Evolutionary conservation across 2,888 invertebrate species (phyloP).

Genomic region (Anthoptus insignis): DNA sequence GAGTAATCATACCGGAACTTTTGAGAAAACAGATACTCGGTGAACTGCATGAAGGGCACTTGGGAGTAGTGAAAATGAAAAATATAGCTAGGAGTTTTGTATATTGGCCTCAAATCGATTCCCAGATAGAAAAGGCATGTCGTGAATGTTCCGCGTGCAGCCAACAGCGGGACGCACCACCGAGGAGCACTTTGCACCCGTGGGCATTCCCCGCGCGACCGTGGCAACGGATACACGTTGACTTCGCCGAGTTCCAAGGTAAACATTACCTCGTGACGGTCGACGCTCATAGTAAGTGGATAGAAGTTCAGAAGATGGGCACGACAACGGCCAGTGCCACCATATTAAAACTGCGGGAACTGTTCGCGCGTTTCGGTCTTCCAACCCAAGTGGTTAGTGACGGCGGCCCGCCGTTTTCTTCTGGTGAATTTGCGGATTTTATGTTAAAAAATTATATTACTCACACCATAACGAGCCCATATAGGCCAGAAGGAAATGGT

Average conservation of each 20-base stretch:
- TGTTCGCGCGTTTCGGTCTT: constrained; percentile 39
- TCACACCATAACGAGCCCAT: constrained; percentile 39
- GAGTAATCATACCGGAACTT: constrained; percentile 12
- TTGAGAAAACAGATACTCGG: not conserved
- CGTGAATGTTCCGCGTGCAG: constrained; percentile 46
- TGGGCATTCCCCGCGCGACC: constrained; percentile 46
- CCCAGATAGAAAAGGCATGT: constrained; percentile 44
- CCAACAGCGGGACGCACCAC: constrained; percentile 45
- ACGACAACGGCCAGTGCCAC: not conserved
- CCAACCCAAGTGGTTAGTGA: constrained; percentile 42
- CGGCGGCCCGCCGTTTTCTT: constrained; percentile 37
- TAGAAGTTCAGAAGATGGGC: constrained; percentile 20
- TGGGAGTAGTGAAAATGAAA: constrained; percentile 50
- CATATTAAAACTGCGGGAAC: constrained; percentile 7
- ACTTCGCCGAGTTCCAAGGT: constrained; percentile 36
- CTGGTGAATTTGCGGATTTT: constrained; percentile 36
- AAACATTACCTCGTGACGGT: constrained; percentile 36
- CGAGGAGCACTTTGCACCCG: constrained; percentile 41
- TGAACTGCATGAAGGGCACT: constrained; percentile 37
- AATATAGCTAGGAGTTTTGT: constrained; percentile 45
- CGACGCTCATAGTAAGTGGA: constrained; percentile 42
- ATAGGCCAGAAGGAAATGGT: constrained; percentile 42
- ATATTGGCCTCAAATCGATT: constrained; percentile 49
- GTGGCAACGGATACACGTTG: constrained; percentile 28
- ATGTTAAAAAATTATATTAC: constrained; percentile 32